Conservation (phyloP, 2,113 vertebrate species). For the Rhea americana region DNA sequence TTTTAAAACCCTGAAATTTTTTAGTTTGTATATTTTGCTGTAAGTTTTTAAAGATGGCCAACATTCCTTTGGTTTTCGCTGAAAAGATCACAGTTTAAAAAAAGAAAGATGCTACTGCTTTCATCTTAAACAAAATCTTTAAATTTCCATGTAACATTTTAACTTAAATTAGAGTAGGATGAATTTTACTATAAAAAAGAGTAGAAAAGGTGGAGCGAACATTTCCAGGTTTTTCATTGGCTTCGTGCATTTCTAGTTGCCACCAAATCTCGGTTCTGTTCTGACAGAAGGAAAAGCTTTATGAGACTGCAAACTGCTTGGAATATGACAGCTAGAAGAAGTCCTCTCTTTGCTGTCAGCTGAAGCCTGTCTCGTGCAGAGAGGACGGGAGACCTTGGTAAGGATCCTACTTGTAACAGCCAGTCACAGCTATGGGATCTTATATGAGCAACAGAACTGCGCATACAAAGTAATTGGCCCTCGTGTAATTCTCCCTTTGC, state of each 20-base stretch:
- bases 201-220: neutral
- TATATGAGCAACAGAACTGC: conserved; percentile 26
- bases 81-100: neutral
- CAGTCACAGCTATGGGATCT: conserved; percentile 23
- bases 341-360: neutral
- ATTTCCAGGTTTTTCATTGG: conserved; percentile 32
- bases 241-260: neutral
- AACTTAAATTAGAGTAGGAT: neutral
- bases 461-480: conserved; percentile 26
- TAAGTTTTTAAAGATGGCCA: conserved; percentile 7
- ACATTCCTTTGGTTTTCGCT: conserved; percentile 2
- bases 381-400: conserved; percentile 9
- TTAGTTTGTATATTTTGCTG: conserved; percentile 17
- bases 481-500: conserved; percentile 21
- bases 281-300: neutral
- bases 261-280: neutral
- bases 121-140: neutral
- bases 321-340: neutral
- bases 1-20: conserved; percentile 15
- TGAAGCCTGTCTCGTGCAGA: neutral
- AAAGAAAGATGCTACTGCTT: neutral
- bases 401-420: conserved; percentile 26
- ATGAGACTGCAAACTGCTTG: conserved; percentile 24
- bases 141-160: neutral
- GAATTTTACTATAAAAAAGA: neutral